Conservation (phyloP, 1,140 invertebrate genomes). For the Ctenoplectra terminalis region DNA sequence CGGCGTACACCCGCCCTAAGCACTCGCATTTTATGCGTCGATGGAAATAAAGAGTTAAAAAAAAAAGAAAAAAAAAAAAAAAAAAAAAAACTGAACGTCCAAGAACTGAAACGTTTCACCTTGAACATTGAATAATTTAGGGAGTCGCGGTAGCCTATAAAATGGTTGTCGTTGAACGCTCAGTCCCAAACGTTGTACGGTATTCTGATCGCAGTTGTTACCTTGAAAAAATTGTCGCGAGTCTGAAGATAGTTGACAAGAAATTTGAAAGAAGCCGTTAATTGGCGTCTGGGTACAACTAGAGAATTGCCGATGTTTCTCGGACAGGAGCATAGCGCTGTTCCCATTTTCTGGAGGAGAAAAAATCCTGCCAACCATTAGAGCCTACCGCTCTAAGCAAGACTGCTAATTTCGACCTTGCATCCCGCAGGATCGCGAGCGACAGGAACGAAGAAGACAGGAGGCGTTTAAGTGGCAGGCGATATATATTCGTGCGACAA, state of each 20-base stretch:
- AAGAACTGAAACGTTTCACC: too few species aligned
- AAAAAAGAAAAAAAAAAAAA: too few species aligned
- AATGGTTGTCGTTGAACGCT: too few species aligned
- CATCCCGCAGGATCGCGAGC: background rate
- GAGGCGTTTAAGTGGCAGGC: conserved; percentile 6
- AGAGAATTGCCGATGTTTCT: background rate
- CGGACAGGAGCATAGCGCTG: background rate
- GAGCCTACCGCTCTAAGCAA: background rate
- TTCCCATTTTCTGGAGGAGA: background rate
- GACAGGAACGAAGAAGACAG: conserved; percentile 19
- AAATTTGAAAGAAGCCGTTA: background rate
- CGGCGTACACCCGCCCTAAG: too few species aligned
- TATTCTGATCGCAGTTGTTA: too few species aligned
- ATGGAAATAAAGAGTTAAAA: too few species aligned
- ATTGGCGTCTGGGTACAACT: background rate
- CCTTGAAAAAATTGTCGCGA: background rate
- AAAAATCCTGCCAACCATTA: background rate
- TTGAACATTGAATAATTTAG: too few species aligned
- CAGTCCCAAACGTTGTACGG: too few species aligned
- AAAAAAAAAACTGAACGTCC: too few species aligned
- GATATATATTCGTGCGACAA: conserved; percentile 49
- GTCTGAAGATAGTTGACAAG: background rate
- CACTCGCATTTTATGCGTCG: too few species aligned
- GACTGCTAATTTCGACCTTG: background rate
- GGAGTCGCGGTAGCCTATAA: too few species aligned